phyloP scores from a whole-genome alignment of 2,888 invertebrate genomes.

The Girardia tigrina region DNA sequence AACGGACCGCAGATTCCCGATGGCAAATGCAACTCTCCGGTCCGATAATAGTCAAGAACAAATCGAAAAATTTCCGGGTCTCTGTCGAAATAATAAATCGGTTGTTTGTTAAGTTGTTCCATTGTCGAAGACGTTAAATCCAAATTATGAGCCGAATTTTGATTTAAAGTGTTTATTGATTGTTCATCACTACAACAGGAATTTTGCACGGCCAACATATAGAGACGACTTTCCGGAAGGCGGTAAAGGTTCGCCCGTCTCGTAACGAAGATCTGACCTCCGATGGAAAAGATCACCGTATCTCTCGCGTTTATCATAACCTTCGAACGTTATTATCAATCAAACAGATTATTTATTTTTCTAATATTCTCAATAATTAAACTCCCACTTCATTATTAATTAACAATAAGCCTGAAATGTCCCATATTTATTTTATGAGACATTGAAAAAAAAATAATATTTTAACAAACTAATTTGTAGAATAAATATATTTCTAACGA shows the following conservation, averaged over 20 bases:
- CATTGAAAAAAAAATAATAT: no score
- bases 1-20: conserved; percentile 48
- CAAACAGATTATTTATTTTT: no score
- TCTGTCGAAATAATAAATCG: conserved; percentile 42
- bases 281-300: conserved; percentile 33
- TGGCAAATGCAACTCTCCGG: conserved; percentile 48
- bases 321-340: no score
- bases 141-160: neutral
- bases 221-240: conserved; percentile 34
- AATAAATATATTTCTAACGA: no score
- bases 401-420: no score
- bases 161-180: neutral
- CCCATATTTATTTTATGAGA: no score
- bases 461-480: no score
- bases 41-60: conserved; percentile 43
- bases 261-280: conserved; percentile 34
- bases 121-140: conserved; percentile 17
- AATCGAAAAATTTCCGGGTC: conserved; percentile 43
- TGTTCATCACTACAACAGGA: neutral
- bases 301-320: conserved; percentile 32
- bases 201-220: conserved; percentile 34
- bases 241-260: conserved; percentile 33
- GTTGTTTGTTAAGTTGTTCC: conserved; percentile 16
- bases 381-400: no score
- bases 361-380: no score